Conservation (phyloP, 2,797 vertebrate genomes). For the Trachurus trachurus region DNA sequence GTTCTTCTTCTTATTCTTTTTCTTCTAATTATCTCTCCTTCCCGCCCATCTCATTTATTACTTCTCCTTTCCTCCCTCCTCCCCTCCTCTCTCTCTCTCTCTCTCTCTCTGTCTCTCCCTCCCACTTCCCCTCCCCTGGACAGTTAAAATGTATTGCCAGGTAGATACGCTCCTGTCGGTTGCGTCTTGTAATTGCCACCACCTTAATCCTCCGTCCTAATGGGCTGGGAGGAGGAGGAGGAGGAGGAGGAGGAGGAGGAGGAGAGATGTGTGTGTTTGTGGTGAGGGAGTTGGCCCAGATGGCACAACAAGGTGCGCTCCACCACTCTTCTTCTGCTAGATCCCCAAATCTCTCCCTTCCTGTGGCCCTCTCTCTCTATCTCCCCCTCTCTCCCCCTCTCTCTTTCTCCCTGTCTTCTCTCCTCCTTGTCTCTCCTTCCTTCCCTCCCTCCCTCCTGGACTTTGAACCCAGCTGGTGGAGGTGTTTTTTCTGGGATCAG, state of each 20-base stretch:
- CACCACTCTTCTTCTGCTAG: slow-evolving; percentile 66
- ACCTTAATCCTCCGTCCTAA: slow-evolving; percentile 84
- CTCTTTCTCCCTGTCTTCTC: slow-evolving; percentile 40
- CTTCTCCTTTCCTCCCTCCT: slow-evolving; percentile 40
- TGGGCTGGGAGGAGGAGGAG: slow-evolving; percentile 73
- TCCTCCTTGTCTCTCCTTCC: slow-evolving; percentile 38
- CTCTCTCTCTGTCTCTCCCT: neutral
- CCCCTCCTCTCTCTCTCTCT: slow-evolving; percentile 13
- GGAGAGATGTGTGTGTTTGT: slow-evolving; percentile 55
- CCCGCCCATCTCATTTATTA: slow-evolving; percentile 53
- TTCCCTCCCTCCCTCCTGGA: slow-evolving; percentile 74
- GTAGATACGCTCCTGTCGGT: slow-evolving; percentile 74
- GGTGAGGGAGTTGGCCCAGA: slow-evolving; percentile 78
- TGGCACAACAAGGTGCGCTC: slow-evolving; percentile 85
- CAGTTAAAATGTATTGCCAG: slow-evolving; percentile 80
- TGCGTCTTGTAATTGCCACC: slow-evolving; percentile 83
- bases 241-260: slow-evolving; percentile 27
- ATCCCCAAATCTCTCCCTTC: slow-evolving; percentile 72
- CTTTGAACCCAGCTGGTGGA: slow-evolving; percentile 86
- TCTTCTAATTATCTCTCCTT: slow-evolving; percentile 26
- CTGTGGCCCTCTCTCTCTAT: slow-evolving; percentile 46
- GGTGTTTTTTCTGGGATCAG: slow-evolving; percentile 80
- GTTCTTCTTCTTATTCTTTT: slow-evolving; percentile 11
- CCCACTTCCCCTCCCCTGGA: slow-evolving; percentile 58
- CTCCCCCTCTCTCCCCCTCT: slow-evolving; percentile 1